Evolutionary conservation across 2,797 vertebrate genomes (phyloP), one percentile per base, ranked within the genome.

Genomic region (Botia kubotai): DNA sequence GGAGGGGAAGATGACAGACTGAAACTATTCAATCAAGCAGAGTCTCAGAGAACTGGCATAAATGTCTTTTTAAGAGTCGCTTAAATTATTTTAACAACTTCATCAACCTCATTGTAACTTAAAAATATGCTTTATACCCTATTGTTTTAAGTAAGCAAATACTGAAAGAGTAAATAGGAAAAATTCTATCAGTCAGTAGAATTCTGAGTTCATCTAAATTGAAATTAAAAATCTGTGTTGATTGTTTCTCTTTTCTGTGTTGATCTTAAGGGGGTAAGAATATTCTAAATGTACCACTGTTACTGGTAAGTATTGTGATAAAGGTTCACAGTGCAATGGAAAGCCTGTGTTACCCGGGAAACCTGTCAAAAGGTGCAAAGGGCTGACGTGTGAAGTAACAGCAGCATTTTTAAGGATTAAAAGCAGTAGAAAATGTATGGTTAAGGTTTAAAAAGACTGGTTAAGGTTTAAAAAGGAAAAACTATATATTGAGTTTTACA

Each of bases 31-130:
- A 92, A 92, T 91, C 88, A 89, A 84, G 88, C 69, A 26, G 84
- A 26, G 84, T 87, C 88, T 87, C 62, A 65, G 83, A 90, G 87
- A 85, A 85, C 80, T 67, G 86, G 80, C 70, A 81, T 62, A 79
- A 84, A 86, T 68, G 53, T 80, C 70, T 12, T 87, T 86, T 86
- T 77, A 88, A 83, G 77, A 85, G 85, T 84, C 86, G 87, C 89
- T 90, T 92, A 89, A 91, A 92, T 92, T 90, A 93, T 92, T 92
- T 90, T 74, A 91, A 91, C 87, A 87, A 89, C 88, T 89, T 83
- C 87, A 89, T 89, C 89, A 87, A 68, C 83, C 86, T 81, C 86
- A 90, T 88, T 89, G 82, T 84, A 82, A 86, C 88, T 88, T 88
- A 72, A 74, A 85, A 86, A 82, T 83, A 39, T 57, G 85, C 84